Conservation (phyloP, 2,113 vertebrate genomes). For the Argyrosomus japonicus region DNA sequence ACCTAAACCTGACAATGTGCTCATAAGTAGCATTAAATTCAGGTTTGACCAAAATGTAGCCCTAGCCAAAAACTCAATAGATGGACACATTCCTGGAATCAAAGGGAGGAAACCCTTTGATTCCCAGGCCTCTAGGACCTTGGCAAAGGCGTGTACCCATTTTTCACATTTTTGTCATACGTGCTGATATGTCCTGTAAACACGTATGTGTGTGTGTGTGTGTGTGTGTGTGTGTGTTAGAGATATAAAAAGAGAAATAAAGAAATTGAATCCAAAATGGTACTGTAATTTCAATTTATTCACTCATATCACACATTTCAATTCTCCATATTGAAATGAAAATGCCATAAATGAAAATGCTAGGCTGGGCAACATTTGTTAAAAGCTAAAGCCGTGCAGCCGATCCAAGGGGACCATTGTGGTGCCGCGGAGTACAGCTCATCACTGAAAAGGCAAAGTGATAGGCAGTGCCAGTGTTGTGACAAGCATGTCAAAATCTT, state of each 20-base stretch:
- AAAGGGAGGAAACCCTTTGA: too few relatives aligned
- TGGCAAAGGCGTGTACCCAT: too few relatives aligned
- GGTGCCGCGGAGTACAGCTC: constrained; percentile 26
- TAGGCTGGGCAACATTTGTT: constrained; percentile 17
- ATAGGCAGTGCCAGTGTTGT: constrained; percentile 60
- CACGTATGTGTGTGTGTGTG: too few relatives aligned
- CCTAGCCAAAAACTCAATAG: too few relatives aligned
- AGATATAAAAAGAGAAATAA: background rate
- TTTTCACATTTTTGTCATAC: too few relatives aligned
- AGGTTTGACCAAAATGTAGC: too few relatives aligned
- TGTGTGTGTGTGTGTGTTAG: background rate
- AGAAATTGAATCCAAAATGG: background rate
- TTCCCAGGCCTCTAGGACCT: too few relatives aligned
- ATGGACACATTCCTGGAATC: too few relatives aligned
- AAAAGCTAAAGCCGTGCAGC: constrained; percentile 42
- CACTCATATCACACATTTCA: constrained; percentile 32
- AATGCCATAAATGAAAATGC: background rate
- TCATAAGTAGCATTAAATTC: too few relatives aligned
- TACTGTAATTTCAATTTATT: constrained; percentile 15
- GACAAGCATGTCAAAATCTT: constrained; percentile 75
- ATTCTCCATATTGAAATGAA: background rate
- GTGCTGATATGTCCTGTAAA: too few relatives aligned
- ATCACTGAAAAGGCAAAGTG: constrained; percentile 58
- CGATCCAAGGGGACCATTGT: constrained; percentile 41
- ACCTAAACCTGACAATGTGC: too few relatives aligned